These are phyloP conservation scores for Leptobrachium ailaonicum DNA, from an alignment of 2,113 vertebrate genomes.

Conservation along the genomic window DNA sequence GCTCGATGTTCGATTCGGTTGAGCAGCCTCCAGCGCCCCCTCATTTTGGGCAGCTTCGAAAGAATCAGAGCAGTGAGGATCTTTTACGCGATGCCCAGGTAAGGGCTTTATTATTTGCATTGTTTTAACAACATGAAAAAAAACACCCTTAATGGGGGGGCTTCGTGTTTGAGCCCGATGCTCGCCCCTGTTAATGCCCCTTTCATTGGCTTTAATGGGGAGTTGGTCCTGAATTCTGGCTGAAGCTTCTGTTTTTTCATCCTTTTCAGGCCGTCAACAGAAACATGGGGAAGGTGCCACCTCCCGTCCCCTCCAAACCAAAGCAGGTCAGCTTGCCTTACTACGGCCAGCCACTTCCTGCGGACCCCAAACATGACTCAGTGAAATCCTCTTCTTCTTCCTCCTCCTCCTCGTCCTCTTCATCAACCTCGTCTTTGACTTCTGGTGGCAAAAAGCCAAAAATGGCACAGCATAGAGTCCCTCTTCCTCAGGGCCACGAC, in stretches of 20 bases:
- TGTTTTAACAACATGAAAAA: too few species aligned
- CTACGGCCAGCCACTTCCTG: slow-evolving; percentile 65
- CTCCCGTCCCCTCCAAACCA: slow-evolving; percentile 93
- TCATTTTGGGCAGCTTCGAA: slow-evolving; percentile 72
- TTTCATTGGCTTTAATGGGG: too few species aligned
- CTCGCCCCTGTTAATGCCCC: too few species aligned
- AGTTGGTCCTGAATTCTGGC: too few species aligned
- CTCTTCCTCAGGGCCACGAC: slow-evolving; percentile 64
- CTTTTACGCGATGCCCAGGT: slow-evolving; percentile 89
- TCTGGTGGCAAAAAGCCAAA: slow-evolving; percentile 76
- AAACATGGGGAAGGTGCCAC: slow-evolving; percentile 84
- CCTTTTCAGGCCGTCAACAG: slow-evolving; percentile 75
- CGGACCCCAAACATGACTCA: slow-evolving; percentile 66
- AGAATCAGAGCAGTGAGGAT: slow-evolving; percentile 97
- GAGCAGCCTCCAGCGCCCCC: slow-evolving; percentile 66
- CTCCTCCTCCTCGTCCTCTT: slow-evolving; percentile 67
- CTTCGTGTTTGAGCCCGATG: too few species aligned
- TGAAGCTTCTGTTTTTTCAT: slow-evolving; percentile 17
- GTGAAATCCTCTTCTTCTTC: slow-evolving; percentile 63
- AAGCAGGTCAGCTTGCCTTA: slow-evolving; percentile 83
- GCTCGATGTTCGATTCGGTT: slow-evolving; percentile 90
- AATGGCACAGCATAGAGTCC: slow-evolving; percentile 64
- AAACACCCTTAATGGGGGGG: too few species aligned
- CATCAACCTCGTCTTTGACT: slow-evolving; percentile 67
- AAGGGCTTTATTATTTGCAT: not conserved